Base-by-base conservation (phyloP, 2,888 invertebrate genomes). In the Ormyrus rosae region DNA sequence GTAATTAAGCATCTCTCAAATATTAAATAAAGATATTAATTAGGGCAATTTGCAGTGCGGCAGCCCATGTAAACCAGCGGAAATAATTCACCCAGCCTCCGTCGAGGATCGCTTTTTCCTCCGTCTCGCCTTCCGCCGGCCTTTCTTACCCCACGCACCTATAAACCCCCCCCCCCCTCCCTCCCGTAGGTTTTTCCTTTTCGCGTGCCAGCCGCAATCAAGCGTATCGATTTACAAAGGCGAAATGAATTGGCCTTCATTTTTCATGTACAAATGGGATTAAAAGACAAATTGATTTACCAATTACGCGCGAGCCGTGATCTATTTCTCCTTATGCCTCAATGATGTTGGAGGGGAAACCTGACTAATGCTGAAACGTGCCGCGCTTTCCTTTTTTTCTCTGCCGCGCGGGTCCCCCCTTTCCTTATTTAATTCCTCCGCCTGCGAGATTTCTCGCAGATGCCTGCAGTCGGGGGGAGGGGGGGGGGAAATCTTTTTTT, bases 251-350 rank as follows among this genome's bases (percentile, higher is more conserved):
- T 61, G 80, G 6, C 67, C 71, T 75, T 80, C 80, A 80, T 80
- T 80, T 71, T 80, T 80, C 80, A 80, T 75, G 75, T 68, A 75
- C 61, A 80, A 80, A 75, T 75, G 75, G 67, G 75, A 80, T 75
- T 80, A 76, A 71, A 80, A 55, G 75, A 80, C 80, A 76, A 76
- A 80, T 80, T 80, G 75, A 80, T 75, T 80, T 75, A 75, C 71
- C 80, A 80, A 80, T 80, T 76, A 80, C 75, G 48, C 45, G 10
- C 9, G 53, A 46, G 70, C 51, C 56, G 58, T 53, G 71, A 74
- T 75, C 74, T 69, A 56, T 65, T 74, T 70, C 74, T 70, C 75
- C 67, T 80, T 73, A 73, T 65, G 73, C 65, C 51, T 55, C 60
- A 61, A 65, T 67, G 68, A 68, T 71, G 53, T 48, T 53, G 19